Evolutionary conservation across 2,113 vertebrate genomes (phyloP).

Genomic region (Macquaria ambigua): DNA sequence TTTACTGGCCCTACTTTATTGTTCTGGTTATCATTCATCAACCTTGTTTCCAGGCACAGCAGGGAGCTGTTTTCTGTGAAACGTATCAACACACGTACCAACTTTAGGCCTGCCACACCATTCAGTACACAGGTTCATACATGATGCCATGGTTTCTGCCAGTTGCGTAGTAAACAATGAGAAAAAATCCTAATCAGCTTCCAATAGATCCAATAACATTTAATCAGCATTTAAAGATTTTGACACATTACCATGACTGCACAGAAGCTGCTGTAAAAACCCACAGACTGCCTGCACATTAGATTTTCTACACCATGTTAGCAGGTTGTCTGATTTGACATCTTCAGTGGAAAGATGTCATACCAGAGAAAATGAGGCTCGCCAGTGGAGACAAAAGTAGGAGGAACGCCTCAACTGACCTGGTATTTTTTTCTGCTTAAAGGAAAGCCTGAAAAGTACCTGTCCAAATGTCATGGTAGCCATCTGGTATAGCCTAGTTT

Average conservation of each 20-base stretch:
- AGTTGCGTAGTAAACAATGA: background rate
- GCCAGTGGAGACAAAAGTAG: background rate
- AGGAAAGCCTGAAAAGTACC: conserved; percentile 20
- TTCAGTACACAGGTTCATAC: background rate
- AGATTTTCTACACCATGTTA: background rate
- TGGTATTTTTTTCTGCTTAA: background rate
- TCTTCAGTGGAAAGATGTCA: background rate
- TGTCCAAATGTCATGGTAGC: conserved; percentile 32
- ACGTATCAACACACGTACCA: background rate
- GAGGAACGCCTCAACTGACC: conserved; percentile 10
- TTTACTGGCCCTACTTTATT: background rate
- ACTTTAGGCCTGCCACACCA: background rate
- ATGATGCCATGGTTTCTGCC: background rate
- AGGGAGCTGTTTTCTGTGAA: background rate
- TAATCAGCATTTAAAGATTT: background rate
- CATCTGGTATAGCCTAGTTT: conserved; percentile 39
- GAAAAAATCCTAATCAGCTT: background rate
- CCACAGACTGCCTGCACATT: background rate
- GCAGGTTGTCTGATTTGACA: conserved; percentile 11
- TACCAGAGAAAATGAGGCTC: background rate
- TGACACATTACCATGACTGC: background rate
- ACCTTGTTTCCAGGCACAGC: background rate
- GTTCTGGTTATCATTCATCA: background rate
- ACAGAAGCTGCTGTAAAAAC: background rate
- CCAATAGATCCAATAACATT: background rate